A percentile compares a stretch with the other conserved stretches of the same genome.
phyloP scores from a whole-genome alignment of 2,113 vertebrate genomes.

The Rhombomys opimus region DNA sequence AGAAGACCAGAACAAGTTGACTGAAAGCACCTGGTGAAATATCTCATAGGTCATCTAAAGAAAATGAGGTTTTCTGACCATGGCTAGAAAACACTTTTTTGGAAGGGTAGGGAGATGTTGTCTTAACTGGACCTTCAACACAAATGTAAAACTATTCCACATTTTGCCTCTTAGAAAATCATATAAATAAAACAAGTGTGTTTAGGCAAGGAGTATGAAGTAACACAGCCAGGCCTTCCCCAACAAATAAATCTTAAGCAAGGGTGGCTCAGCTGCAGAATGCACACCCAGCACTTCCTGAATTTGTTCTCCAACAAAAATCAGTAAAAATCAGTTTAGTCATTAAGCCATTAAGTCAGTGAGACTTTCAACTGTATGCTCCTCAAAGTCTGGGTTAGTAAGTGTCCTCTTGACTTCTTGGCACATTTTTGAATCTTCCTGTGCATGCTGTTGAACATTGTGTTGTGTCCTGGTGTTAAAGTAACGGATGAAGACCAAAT shows the following conservation, averaged over 20 bases:
- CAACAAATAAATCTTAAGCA: neutral
- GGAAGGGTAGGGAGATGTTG: neutral
- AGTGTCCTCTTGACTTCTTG: neutral
- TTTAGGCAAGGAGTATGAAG: conserved; percentile 20
- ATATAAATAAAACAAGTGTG: neutral
- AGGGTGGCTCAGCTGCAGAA: neutral
- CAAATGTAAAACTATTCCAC: neutral
- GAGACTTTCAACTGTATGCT: neutral
- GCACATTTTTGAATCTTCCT: neutral
- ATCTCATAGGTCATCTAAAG: neutral
- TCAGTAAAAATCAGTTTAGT: neutral
- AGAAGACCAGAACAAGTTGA: neutral
- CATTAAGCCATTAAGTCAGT: neutral
- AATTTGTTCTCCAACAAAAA: too few relatives aligned
- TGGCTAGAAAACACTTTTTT: conserved; percentile 15
- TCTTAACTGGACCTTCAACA: neutral
- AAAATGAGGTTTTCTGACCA: conserved; percentile 11
- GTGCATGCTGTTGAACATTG: neutral
- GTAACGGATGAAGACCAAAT: neutral
- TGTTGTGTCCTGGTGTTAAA: neutral
- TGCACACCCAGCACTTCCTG: neutral
- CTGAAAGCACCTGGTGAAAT: neutral
- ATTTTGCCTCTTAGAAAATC: neutral
- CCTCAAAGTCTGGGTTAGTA: neutral
- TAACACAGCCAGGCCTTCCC: neutral